Evolutionary conservation across 1,140 invertebrate species (phyloP).

Genomic region (Manduca sexta): DNA sequence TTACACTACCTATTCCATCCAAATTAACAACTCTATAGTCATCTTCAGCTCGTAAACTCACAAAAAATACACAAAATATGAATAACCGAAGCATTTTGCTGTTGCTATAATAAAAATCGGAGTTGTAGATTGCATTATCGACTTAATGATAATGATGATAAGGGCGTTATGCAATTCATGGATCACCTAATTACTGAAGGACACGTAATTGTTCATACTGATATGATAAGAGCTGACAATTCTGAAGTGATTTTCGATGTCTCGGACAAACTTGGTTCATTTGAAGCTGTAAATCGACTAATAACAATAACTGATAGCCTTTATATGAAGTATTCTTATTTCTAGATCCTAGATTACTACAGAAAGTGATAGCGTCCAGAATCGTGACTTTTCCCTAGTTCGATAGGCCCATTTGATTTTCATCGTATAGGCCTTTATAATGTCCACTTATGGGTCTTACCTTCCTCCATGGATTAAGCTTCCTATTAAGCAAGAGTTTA

Average conservation of each 20-base stretch:
- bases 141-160: conserved; percentile 14
- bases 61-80: conserved; percentile 27
- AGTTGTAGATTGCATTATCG: conserved; percentile 7
- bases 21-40: conserved; percentile 29
- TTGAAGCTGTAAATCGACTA: too few relatives aligned
- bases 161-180: neutral
- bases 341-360: too few relatives aligned
- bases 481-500: too few relatives aligned
- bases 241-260: conserved; percentile 4
- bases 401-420: too few relatives aligned
- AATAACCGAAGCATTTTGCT: conserved; percentile 21
- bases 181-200: neutral
- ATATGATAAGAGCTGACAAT: conserved; percentile 19
- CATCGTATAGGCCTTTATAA: too few relatives aligned
- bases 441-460: too few relatives aligned
- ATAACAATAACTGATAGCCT: too few relatives aligned
- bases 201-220: conserved; percentile 3
- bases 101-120: conserved; percentile 3
- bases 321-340: too few relatives aligned
- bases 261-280: too few relatives aligned
- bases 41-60: conserved; percentile 21
- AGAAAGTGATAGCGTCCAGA: too few relatives aligned
- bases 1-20: conserved; percentile 33
- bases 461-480: too few relatives aligned
- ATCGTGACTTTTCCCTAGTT: too few relatives aligned